phyloP scores from a whole-genome alignment of 1,140 invertebrate genomes.

The Halyomorpha halys region DNA sequence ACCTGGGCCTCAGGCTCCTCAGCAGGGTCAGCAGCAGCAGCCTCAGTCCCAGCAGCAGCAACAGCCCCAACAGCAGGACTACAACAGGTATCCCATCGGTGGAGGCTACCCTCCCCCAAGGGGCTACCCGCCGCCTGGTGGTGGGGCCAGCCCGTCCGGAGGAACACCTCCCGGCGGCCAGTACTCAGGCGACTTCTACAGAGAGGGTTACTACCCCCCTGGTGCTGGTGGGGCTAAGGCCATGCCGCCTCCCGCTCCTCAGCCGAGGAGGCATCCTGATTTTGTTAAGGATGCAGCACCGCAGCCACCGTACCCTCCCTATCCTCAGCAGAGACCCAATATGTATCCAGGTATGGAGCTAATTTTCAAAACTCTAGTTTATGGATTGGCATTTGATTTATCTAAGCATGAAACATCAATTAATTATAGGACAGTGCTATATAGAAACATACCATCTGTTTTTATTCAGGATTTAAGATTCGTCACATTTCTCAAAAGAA shows the following conservation, averaged over 20 bases:
- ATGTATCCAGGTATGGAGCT: constrained; percentile 42
- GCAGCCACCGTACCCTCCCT: constrained; percentile 35
- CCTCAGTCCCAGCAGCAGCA: not conserved
- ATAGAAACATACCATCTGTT: too few relatives aligned
- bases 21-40: not conserved
- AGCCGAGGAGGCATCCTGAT: constrained; percentile 71
- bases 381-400: too few relatives aligned
- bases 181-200: constrained; percentile 45
- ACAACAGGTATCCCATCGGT: constrained; percentile 22
- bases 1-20: not conserved
- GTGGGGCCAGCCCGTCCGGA: not conserved
- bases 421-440: too few relatives aligned
- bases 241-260: constrained; percentile 53
- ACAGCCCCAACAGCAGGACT: constrained; percentile 18
- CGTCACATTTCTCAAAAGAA: too few relatives aligned
- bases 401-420: too few relatives aligned
- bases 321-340: constrained; percentile 45
- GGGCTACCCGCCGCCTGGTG: constrained; percentile 25
- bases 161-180: not conserved
- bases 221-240: constrained; percentile 42
- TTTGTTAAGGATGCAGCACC: constrained; percentile 67
- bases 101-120: constrained; percentile 31
- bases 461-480: too few relatives aligned
- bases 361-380: too few relatives aligned
- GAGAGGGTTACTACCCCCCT: constrained; percentile 40